Conservation (phyloP, 1,140 invertebrate genomes). For the Octopus sinensis region DNA sequence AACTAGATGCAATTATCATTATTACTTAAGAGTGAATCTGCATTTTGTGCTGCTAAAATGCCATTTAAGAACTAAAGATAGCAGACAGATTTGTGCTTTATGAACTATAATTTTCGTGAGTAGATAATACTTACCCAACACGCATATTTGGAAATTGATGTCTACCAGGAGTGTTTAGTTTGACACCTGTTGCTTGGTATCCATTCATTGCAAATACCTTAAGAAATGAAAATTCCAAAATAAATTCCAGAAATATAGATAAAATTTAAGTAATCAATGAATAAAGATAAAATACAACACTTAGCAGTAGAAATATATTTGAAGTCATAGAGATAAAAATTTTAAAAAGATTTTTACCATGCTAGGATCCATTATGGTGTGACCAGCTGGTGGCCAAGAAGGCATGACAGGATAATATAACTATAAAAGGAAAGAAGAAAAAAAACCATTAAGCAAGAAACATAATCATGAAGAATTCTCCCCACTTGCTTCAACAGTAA, state of each 20-base stretch:
- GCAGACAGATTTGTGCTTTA: too few species aligned
- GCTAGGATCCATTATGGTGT: slow-evolving; percentile 43
- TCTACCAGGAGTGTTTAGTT: slow-evolving; percentile 32
- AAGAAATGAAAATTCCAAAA: slow-evolving; percentile 12
- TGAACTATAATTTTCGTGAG: neutral
- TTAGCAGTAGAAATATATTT: too few species aligned
- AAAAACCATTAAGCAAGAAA: neutral
- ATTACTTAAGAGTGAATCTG: too few species aligned
- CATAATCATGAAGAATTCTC: too few species aligned
- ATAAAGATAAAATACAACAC: too few species aligned
- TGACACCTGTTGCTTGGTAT: slow-evolving; percentile 47
- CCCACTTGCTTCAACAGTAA: too few species aligned
- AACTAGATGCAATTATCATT: too few species aligned
- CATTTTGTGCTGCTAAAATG: too few species aligned
- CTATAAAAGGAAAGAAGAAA: neutral
- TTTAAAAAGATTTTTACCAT: slow-evolving; percentile 33
- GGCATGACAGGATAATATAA: slow-evolving; percentile 30
- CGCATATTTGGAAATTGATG: slow-evolving; percentile 27
- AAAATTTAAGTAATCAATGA: too few species aligned
- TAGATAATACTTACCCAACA: neutral
- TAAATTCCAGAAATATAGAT: too few species aligned
- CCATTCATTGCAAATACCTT: slow-evolving; percentile 51
- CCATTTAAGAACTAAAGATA: too few species aligned
- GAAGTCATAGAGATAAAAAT: neutral
- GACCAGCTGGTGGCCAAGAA: slow-evolving; percentile 31